Conservation (phyloP, 1,140 invertebrate species). For the Grapholita molesta region DNA sequence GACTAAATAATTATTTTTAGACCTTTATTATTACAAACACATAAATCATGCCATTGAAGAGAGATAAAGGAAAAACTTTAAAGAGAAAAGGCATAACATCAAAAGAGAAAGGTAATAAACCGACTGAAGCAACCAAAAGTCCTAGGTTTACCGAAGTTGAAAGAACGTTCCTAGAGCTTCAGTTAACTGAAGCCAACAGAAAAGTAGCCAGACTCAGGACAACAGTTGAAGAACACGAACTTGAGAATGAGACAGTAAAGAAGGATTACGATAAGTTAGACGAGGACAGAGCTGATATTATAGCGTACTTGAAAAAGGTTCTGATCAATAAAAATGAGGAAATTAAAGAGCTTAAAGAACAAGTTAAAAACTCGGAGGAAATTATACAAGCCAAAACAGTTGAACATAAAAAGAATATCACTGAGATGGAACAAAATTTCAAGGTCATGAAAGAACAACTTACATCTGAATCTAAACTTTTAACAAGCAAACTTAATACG, state of each 20-base stretch:
- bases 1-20: not conserved
- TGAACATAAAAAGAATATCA: conserved; percentile 80
- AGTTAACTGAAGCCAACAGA: conserved; percentile 88
- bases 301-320: conserved; percentile 87
- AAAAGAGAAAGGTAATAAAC: not conserved
- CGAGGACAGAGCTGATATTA: conserved; percentile 90
- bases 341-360: conserved; percentile 88
- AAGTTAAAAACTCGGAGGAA: conserved; percentile 84
- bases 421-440: conserved; percentile 83
- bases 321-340: conserved; percentile 87
- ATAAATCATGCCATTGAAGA: conserved; percentile 69
- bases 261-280: conserved; percentile 85
- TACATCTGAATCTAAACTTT: conserved; percentile 90
- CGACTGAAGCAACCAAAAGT: conserved; percentile 67
- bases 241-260: conserved; percentile 82
- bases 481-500: conserved; percentile 90
- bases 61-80: not conserved
- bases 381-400: conserved; percentile 83
- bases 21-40: conserved; percentile 14
- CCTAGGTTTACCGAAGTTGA: conserved; percentile 78
- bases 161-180: conserved; percentile 87
- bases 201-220: conserved; percentile 85
- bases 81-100: not conserved
- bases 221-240: conserved; percentile 86
- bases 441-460: conserved; percentile 90